Evolutionary conservation across 2,113 vertebrate genomes (phyloP).

Genomic region (Chionodraco myersi): DNA sequence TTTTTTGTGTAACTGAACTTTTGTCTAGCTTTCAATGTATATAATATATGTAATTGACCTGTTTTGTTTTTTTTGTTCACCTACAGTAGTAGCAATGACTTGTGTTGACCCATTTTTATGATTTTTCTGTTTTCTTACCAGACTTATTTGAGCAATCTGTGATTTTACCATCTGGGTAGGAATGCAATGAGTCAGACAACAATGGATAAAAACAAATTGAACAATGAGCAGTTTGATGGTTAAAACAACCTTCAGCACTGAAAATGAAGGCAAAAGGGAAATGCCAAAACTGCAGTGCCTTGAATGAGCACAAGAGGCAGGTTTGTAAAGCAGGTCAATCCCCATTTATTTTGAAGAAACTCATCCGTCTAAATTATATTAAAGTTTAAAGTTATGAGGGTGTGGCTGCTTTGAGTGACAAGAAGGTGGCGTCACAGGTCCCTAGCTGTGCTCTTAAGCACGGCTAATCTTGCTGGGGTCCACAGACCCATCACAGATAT

Average conservation of each 20-base stretch:
- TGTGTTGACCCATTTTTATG: background rate
- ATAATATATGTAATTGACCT: background rate
- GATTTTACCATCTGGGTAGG: background rate
- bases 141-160: background rate
- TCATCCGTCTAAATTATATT: no score
- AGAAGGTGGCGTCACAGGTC: no score
- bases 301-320: no score
- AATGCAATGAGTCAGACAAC: background rate
- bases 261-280: no score
- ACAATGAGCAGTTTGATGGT: background rate
- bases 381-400: no score
- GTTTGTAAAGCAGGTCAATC: no score
- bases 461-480: no score
- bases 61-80: background rate
- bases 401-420: no score
- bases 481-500: no score
- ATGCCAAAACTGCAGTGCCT: no score
- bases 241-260: background rate
- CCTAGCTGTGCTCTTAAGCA: no score
- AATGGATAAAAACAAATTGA: background rate
- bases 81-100: background rate
- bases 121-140: background rate
- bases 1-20: constrained; percentile 3
- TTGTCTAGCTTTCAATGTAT: constrained; percentile 27
- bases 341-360: no score